phyloP scores from a whole-genome alignment of 1,140 invertebrate species.

The Zaprionus gabonicus region DNA sequence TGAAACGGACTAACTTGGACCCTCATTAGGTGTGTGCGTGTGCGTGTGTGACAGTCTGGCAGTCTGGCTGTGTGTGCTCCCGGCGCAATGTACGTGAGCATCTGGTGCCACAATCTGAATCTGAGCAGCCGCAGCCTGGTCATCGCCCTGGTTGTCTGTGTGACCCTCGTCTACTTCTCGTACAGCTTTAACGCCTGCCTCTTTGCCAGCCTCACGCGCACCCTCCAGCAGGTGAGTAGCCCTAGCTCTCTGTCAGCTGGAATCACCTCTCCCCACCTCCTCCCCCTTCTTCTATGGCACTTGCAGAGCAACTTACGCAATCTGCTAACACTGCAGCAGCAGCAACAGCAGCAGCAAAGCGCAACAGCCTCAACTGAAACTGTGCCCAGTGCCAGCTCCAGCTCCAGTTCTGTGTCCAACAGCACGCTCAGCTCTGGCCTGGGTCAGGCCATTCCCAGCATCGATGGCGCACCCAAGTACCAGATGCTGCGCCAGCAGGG shows the following conservation, averaged over 20 bases:
- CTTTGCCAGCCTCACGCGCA: slow-evolving; percentile 85
- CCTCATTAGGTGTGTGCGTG: slow-evolving; percentile 7
- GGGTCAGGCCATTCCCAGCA: slow-evolving; percentile 83
- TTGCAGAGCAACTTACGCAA: slow-evolving; percentile 68
- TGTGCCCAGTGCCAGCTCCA: slow-evolving; percentile 71
- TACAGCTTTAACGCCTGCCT: slow-evolving; percentile 87
- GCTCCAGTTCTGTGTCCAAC: slow-evolving; percentile 63
- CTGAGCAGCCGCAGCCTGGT: slow-evolving; percentile 83
- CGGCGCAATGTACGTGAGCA: slow-evolving; percentile 65
- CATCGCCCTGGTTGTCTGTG: slow-evolving; percentile 82
- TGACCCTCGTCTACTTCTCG: slow-evolving; percentile 85
- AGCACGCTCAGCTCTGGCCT: not conserved
- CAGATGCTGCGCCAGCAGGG: slow-evolving; percentile 88
- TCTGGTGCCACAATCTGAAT: slow-evolving; percentile 77
- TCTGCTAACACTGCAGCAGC: slow-evolving; percentile 47
- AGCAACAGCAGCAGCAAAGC: slow-evolving; percentile 7
- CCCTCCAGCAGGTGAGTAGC: slow-evolving; percentile 84
- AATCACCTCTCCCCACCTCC: not conserved
- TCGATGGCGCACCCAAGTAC: slow-evolving; percentile 88
- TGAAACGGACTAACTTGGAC: slow-evolving; percentile 5
- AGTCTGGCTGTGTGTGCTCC: not conserved
- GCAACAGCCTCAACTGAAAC: slow-evolving; percentile 45
- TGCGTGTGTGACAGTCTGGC: not conserved
- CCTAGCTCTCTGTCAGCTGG: not conserved
- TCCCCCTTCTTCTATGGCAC: too few species aligned